Percentiles rank a stretch among this genome's conserved stretches.
These are phyloP conservation scores for Myotis daubentonii DNA, from an alignment of 2,797 vertebrate genomes.

Conservation along the genomic window DNA sequence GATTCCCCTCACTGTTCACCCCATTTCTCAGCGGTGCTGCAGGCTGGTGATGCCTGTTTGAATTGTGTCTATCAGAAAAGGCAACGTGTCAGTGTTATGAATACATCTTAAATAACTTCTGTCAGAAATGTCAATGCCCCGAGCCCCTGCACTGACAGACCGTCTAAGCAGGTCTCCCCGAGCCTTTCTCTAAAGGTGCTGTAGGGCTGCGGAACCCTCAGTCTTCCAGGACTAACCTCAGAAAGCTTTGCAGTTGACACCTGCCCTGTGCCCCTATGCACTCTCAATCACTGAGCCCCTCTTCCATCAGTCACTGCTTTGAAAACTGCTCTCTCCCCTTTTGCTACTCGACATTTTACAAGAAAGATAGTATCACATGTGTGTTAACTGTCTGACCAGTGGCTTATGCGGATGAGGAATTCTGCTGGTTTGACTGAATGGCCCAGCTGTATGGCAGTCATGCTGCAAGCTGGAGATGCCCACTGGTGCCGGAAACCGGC, in stretches of 20 bases:
- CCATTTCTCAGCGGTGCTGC: background rate
- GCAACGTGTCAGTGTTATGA: background rate
- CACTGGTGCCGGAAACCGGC: background rate
- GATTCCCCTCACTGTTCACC: background rate
- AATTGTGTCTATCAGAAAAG: constrained; percentile 53
- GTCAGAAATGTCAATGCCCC: background rate
- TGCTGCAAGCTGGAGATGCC: background rate
- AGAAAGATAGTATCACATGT: background rate
- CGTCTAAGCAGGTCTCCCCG: background rate
- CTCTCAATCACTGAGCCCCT: background rate
- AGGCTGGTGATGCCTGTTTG: background rate
- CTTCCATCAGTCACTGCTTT: background rate
- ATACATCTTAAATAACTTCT: constrained; percentile 35
- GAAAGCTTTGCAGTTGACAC: background rate
- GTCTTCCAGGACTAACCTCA: background rate
- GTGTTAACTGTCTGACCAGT: background rate
- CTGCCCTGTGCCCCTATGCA: background rate
- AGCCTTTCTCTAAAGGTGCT: background rate
- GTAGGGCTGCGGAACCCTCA: background rate
- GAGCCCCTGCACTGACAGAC: background rate
- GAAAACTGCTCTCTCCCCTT: background rate
- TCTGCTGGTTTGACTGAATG: background rate
- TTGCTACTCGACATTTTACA: constrained; percentile 27
- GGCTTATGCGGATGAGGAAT: background rate
- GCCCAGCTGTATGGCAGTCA: background rate